phyloP scores from a whole-genome alignment of 92 coral and sea anemone species.

The Heliopora coerulea region DNA sequence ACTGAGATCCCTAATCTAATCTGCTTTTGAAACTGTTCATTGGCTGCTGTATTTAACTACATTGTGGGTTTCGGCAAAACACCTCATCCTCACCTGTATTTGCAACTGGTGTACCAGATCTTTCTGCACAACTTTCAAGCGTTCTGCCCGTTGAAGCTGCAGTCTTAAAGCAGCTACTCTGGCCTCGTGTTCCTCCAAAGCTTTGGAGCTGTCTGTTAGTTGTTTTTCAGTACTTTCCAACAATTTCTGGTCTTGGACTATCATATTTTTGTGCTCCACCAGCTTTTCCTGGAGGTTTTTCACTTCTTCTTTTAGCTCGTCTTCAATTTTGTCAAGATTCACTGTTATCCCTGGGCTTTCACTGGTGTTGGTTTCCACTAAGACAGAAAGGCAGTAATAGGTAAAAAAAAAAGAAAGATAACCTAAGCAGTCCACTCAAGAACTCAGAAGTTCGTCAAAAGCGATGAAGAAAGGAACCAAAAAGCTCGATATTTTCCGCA shows the following conservation, averaged over 20 bases:
- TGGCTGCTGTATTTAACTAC: no score
- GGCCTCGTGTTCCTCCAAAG: constrained; percentile 67
- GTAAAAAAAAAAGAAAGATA: no score
- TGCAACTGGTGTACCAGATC: constrained; percentile 60
- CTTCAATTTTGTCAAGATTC: constrained; percentile 38
- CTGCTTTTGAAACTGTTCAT: no score
- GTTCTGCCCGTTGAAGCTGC: constrained; percentile 74
- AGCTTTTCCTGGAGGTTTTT: constrained; percentile 60
- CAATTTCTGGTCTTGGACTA: constrained; percentile 60
- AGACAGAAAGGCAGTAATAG: no score
- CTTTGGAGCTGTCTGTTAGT: constrained; percentile 53
- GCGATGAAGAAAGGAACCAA: no score
- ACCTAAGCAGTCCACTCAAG: no score
- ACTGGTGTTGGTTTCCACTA: neutral
- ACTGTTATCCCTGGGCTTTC: constrained; percentile 7
- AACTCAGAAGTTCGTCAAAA: no score
- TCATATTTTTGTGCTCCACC: constrained; percentile 61
- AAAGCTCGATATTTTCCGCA: no score
- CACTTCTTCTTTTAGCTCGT: constrained; percentile 61
- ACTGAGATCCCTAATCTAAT: no score
- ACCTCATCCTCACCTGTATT: constrained; percentile 53
- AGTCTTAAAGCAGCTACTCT: constrained; percentile 64
- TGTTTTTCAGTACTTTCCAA: constrained; percentile 58
- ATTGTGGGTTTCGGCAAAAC: no score
- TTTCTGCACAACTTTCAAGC: constrained; percentile 60